phyloP scores from a whole-genome alignment of 2,797 vertebrate species.

The Ambastaia sidthimunki region DNA sequence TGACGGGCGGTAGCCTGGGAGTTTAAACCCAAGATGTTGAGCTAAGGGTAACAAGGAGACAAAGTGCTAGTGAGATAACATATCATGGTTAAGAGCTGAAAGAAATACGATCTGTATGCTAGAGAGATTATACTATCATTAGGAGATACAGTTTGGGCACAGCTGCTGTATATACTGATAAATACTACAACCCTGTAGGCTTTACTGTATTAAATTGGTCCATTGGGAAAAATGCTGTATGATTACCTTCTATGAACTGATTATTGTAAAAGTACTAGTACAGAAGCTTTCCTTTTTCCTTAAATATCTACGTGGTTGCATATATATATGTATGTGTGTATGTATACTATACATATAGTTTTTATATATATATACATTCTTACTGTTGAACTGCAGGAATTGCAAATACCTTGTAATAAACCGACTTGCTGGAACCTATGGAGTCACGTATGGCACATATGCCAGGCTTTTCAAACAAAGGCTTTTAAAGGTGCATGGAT shows the following conservation, averaged over 20 bases:
- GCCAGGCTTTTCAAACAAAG: not conserved
- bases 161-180: constrained; percentile 11
- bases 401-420: not conserved
- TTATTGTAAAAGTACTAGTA: not conserved
- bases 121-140: not conserved
- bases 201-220: not conserved
- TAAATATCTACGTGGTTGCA: not conserved
- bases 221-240: not conserved
- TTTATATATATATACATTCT: too few species aligned
- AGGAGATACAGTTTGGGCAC: constrained; percentile 35
- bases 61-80: not conserved
- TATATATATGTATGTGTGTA: too few species aligned
- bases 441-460: not conserved
- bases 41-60: constrained; percentile 54
- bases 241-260: not conserved
- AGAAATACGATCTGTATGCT: constrained; percentile 1
- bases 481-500: not conserved
- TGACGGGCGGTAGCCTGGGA: constrained; percentile 83
- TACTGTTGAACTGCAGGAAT: not conserved
- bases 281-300: not conserved
- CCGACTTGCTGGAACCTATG: not conserved
- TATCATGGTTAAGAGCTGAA: not conserved
- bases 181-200: not conserved
- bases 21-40: constrained; percentile 59
- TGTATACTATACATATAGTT: too few species aligned